Percentiles rank a stretch among this genome's conserved stretches.
These are phyloP conservation scores for Tachysurus vachellii DNA, from an alignment of 2,113 vertebrate genomes.

Conservation along the genomic window DNA sequence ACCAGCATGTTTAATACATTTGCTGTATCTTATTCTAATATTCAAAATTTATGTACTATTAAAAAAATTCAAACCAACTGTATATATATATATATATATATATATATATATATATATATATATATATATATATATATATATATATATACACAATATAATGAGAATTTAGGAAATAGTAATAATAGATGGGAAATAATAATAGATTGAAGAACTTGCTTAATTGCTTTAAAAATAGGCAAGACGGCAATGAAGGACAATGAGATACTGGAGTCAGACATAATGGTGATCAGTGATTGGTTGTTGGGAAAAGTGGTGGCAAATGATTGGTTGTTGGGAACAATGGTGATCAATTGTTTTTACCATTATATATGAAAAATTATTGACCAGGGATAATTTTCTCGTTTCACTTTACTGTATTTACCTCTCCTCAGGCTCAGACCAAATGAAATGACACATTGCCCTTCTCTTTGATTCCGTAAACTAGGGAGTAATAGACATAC, in stretches of 20 bases:
- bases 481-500: slow-evolving; percentile 35
- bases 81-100: too few relatives aligned
- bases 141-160: too few relatives aligned
- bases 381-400: background rate
- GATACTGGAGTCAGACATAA: background rate
- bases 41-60: background rate
- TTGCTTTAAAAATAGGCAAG: background rate
- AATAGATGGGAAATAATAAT: background rate
- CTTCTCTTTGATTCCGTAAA: slow-evolving; percentile 31
- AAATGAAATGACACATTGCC: slow-evolving; percentile 27
- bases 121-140: too few relatives aligned
- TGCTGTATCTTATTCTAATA: background rate
- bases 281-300: background rate
- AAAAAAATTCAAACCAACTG: background rate
- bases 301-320: background rate
- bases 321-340: background rate
- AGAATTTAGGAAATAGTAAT: background rate
- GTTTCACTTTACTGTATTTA: slow-evolving; percentile 16
- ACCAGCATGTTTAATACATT: background rate
- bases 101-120: too few relatives aligned
- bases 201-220: background rate
- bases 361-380: background rate
- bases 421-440: background rate
- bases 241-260: background rate
- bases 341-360: background rate